Evolutionary conservation across 2,113 vertebrate species (phyloP), one percentile per base, ranked within the genome.

Genomic region (Chascanopsetta lugubris): DNA sequence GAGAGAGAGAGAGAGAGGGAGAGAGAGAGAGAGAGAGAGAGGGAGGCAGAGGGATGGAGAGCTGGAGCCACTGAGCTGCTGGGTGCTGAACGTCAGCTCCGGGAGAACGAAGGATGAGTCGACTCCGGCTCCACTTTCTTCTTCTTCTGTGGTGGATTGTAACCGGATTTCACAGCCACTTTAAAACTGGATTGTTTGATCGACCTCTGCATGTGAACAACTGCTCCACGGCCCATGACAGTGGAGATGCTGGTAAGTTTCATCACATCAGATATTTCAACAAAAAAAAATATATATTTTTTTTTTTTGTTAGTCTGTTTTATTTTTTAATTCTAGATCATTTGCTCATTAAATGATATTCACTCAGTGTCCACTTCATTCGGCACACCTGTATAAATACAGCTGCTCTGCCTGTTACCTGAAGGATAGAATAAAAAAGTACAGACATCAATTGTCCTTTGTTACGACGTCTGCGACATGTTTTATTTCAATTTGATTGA

Each of bases 221-320:
- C 18, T 22, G 40, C 29, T 55, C 50, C 15, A 0, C 43, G 40
- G 11, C 68, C 24, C 42, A 27, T 22, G 21, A 42, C 42, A 36
- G 27, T 51, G 21, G 40, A 51, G 49, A 79, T 67, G 61, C 50
- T 0, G 77, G 88, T 90, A 86, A 78, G 85, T 67, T n/a, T 25
- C 2, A 25, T 30, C 13, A 3, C 2, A 18, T 54, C 24, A 13
- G 12, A 15, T 56, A 24, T 29, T 25, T 27, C 20, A 22, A 9
- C 10, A 20, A 20, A 20, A 20, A 1, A 13, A 1, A 24, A 24
- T 47, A 15, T 26, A 6, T 49, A 22, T 25, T 24, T 24, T 24
- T 12, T 48, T 24, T 6, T 54, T n/a, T 30, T 48, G 20, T 63
- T n/a, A 30, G 18, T n/a, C 21, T 21, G 15, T n/a, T 75, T 62